phyloP scores from a whole-genome alignment of 2,888 invertebrate species.

The Bursaphelenchus okinawaensis region DNA sequence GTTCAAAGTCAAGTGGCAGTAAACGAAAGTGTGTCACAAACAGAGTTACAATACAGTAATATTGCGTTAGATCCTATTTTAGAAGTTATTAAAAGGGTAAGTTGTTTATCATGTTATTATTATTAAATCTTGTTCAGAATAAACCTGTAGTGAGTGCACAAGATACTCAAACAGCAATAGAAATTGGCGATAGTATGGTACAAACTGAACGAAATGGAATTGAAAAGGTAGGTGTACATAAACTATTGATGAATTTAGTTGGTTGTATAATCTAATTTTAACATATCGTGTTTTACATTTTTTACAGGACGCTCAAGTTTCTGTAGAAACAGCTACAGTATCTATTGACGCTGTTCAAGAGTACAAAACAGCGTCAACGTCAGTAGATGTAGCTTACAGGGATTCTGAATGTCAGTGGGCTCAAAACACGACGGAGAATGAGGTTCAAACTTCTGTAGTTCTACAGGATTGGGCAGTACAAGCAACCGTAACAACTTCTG shows the following conservation, averaged over 20 bases:
- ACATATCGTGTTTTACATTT: too few relatives aligned
- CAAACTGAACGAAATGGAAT: not conserved
- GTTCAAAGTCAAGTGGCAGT: not conserved
- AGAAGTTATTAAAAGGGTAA: slow-evolving; percentile 11
- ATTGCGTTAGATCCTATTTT: slow-evolving; percentile 8
- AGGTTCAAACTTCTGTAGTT: not conserved
- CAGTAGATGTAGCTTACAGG: not conserved
- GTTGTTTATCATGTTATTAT: not conserved
- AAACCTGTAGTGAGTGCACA: not conserved
- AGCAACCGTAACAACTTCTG: not conserved
- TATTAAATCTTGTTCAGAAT: not conserved
- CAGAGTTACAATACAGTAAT: too few relatives aligned
- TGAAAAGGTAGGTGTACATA: not conserved
- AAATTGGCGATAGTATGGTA: not conserved
- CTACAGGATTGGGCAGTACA: slow-evolving; percentile 3
- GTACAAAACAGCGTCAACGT: not conserved
- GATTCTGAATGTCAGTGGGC: slow-evolving; percentile 1
- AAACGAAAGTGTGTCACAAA: too few relatives aligned
- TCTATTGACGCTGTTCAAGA: not conserved
- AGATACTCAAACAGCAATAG: slow-evolving; percentile 3
- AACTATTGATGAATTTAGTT: too few relatives aligned
- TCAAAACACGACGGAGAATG: not conserved
- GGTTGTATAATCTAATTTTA: too few relatives aligned
- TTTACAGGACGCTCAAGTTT: not conserved
- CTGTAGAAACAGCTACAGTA: not conserved